Base-by-base conservation (phyloP, 2,888 invertebrate species). In the Rhodophaea formosa region DNA sequence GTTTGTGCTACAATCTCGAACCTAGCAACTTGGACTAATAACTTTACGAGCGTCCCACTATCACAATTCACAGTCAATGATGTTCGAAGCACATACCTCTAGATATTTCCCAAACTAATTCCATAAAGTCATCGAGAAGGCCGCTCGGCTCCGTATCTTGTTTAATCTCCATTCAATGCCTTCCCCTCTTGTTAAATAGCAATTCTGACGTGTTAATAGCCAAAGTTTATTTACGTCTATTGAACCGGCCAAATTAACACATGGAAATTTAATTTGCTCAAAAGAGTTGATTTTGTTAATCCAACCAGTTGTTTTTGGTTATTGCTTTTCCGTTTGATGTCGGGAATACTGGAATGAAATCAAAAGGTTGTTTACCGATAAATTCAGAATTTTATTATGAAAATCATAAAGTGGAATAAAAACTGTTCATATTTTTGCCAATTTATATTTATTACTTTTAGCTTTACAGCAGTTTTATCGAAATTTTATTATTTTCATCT, bases 191-290 rank as follows among this genome's bases (percentile, higher is more conserved):
- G 86, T 84, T 82, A 83, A 85, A 85, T 79, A 82, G 75, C 82
- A 84, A 85, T 85, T 86, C 83, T 84, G 84, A 86, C 80, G 86
- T 85, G 88, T 82, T 86, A 86, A 88, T 84, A 82, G 86, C 77
- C 73, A 75, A 85, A 84, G 81, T 83, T 84, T 84, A 81, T 81
- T 82, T 80, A 82, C 81, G 79, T 75, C 74, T 76, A 80, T 80
- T 73, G 77, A 80, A 79, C 74, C 70, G 77, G 70, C 70, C 69
- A 75, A 82, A 83, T 83, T 80, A 80, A 79, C 79, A 74, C 74
- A 79, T 77, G 71, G 74, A 70, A 78, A 76, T 79, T 79, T 74
- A 70, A 79, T 76, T 73, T 70, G 10, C 23, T 14, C 15, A 39
- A 55, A 46, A 46, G 45, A 46, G 29, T 47, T 46, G 35, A 29